Percentiles rank a stretch among this genome's conserved stretches.
phyloP scores from a whole-genome alignment of 2,888 invertebrate species.

The Lymantria dispar region DNA sequence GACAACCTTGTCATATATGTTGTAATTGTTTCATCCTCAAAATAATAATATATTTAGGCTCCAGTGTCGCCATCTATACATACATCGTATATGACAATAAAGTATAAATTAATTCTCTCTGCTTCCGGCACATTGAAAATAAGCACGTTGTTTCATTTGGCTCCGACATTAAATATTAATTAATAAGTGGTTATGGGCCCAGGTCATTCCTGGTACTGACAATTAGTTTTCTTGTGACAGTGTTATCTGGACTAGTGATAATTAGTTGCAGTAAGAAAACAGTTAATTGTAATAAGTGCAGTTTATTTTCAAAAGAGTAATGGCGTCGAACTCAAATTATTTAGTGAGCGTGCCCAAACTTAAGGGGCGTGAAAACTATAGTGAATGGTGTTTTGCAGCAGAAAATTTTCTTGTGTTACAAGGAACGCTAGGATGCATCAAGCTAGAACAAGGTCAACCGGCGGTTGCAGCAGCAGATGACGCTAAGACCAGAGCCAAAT shows the following conservation, averaged over 20 bases:
- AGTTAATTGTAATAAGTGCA: background rate
- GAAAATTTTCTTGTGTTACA: slow-evolving; percentile 6
- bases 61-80: too few species aligned
- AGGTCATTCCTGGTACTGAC: background rate
- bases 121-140: too few species aligned
- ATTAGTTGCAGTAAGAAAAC: background rate
- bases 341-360: background rate
- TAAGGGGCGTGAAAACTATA: background rate
- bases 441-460: background rate
- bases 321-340: background rate
- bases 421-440: background rate
- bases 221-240: background rate
- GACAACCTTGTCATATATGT: too few species aligned
- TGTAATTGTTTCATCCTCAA: too few species aligned
- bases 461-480: slow-evolving; percentile 1
- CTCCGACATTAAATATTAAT: background rate
- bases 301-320: background rate
- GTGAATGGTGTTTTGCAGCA: slow-evolving; percentile 2
- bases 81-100: too few species aligned
- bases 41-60: too few species aligned
- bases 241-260: background rate
- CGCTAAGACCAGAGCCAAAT: slow-evolving; percentile 2
- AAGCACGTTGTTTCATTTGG: background rate
- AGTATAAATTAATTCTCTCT: too few species aligned
- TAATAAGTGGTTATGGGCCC: background rate